Percentiles rank a stretch among this genome's conserved stretches.
Evolutionary conservation across 1,140 invertebrate species (phyloP).

Genomic region (Lethrus apterus): DNA sequence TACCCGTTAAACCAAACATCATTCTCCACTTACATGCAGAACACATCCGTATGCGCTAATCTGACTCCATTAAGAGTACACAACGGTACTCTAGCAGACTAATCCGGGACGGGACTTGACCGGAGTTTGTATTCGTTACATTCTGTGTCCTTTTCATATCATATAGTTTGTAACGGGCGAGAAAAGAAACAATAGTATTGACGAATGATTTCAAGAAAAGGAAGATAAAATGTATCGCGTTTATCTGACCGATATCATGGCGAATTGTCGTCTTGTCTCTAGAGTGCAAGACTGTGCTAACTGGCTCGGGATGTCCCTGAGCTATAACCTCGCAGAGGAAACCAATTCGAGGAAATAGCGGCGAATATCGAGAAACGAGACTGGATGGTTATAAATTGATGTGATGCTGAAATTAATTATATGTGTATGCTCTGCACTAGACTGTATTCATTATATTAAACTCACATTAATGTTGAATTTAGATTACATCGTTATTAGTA

Average conservation of each 20-base stretch:
- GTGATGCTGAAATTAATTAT: slow-evolving; percentile 18
- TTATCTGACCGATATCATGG: slow-evolving; percentile 17
- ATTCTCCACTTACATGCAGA: slow-evolving; percentile 40
- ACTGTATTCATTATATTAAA: too few species aligned
- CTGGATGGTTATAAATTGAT: slow-evolving; percentile 20
- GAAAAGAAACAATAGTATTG: slow-evolving; percentile 3
- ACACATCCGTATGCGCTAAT: slow-evolving; percentile 39
- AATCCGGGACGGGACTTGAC: too few species aligned
- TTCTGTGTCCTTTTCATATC: not conserved
- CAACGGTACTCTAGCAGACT: too few species aligned
- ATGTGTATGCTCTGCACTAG: slow-evolving; percentile 8
- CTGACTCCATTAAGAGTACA: slow-evolving; percentile 38
- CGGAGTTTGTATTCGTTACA: too few species aligned
- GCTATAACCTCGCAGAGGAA: slow-evolving; percentile 19
- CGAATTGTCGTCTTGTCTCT: slow-evolving; percentile 21
- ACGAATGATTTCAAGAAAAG: slow-evolving; percentile 1
- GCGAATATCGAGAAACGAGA: slow-evolving; percentile 17
- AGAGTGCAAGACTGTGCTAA: slow-evolving; percentile 19
- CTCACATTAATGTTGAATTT: too few species aligned
- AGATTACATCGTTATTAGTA: too few species aligned
- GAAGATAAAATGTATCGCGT: slow-evolving; percentile 15
- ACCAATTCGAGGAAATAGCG: slow-evolving; percentile 19
- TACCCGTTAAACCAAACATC: slow-evolving; percentile 40
- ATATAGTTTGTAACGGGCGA: not conserved
- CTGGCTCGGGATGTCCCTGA: slow-evolving; percentile 17